These are phyloP conservation scores for Diplodus sargus DNA, from an alignment of 2,797 vertebrate genomes.

Conservation along the genomic window DNA sequence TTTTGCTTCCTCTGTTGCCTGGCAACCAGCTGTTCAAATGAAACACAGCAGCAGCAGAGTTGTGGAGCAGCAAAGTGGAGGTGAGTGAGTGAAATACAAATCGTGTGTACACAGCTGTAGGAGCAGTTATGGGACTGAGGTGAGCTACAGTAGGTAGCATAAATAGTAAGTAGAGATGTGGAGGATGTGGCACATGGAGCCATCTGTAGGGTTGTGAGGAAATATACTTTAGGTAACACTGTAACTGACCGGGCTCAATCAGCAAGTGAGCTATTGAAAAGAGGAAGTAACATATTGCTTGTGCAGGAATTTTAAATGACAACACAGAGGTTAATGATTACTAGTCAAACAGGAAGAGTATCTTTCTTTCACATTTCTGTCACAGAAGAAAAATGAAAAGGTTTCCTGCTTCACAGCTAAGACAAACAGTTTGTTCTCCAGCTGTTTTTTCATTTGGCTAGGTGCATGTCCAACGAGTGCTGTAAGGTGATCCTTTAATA, in stretches of 20 bases:
- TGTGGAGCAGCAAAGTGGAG: slow-evolving; percentile 45
- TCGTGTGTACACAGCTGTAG: slow-evolving; percentile 69
- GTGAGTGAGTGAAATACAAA: slow-evolving; percentile 54
- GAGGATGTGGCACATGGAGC: slow-evolving; percentile 60
- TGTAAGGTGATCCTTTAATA: slow-evolving; percentile 33
- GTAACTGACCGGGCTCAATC: not conserved
- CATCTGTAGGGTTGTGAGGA: slow-evolving; percentile 66
- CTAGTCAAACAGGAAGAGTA: slow-evolving; percentile 17
- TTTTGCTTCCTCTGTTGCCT: slow-evolving; percentile 66
- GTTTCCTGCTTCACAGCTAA: slow-evolving; percentile 36
- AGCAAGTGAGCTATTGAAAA: not conserved
- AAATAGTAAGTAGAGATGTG: slow-evolving; percentile 19
- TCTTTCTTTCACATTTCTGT: not conserved
- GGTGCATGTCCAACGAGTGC: slow-evolving; percentile 10
- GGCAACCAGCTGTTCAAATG: slow-evolving; percentile 67
- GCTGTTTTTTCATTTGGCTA: slow-evolving; percentile 21
- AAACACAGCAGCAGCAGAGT: slow-evolving; percentile 45
- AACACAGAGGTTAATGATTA: slow-evolving; percentile 6
- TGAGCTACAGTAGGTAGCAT: slow-evolving; percentile 35
- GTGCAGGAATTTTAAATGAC: not conserved
- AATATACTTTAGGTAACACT: slow-evolving; percentile 14
- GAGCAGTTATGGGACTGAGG: slow-evolving; percentile 53
- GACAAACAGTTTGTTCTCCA: slow-evolving; percentile 28
- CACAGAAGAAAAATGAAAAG: slow-evolving; percentile 1
- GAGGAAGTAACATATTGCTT: not conserved